Percentiles rank a stretch among this genome's conserved stretches.
These are phyloP conservation scores for Cephalopholis sonnerati DNA, from an alignment of 2,113 vertebrate genomes.

Conservation along the genomic window DNA sequence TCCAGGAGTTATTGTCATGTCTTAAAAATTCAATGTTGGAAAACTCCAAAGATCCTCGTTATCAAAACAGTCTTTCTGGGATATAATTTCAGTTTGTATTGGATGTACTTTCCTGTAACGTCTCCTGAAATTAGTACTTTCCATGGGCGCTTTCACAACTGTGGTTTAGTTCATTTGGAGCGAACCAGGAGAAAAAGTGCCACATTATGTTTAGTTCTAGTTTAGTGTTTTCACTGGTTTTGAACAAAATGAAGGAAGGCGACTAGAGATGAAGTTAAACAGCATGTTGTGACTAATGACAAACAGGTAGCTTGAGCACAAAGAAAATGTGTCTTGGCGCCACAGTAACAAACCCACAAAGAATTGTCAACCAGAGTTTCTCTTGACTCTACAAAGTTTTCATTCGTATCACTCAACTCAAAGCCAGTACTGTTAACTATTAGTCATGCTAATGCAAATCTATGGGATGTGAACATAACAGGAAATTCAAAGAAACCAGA, in stretches of 20 bases:
- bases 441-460: background rate
- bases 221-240: too few species aligned
- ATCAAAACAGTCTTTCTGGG: background rate
- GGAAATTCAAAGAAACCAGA: background rate
- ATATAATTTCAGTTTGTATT: background rate
- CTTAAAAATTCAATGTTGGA: background rate
- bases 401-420: background rate
- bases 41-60: background rate
- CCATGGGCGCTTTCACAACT: background rate
- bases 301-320: too few species aligned
- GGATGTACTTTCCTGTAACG: background rate
- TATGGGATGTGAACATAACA: slow-evolving; percentile 1
- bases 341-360: too few species aligned
- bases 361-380: too few species aligned
- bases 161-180: background rate
- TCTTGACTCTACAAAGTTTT: too few species aligned
- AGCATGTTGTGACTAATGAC: too few species aligned
- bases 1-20: background rate
- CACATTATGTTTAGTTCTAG: too few species aligned
- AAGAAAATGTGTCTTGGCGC: too few species aligned
- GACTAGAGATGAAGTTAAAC: too few species aligned
- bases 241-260: too few species aligned
- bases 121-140: background rate
- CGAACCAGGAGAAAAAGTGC: too few species aligned
- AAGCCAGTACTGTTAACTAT: background rate